These are phyloP conservation scores for Sula dactylatra DNA, from an alignment of 2,113 vertebrate species.

Conservation along the genomic window DNA sequence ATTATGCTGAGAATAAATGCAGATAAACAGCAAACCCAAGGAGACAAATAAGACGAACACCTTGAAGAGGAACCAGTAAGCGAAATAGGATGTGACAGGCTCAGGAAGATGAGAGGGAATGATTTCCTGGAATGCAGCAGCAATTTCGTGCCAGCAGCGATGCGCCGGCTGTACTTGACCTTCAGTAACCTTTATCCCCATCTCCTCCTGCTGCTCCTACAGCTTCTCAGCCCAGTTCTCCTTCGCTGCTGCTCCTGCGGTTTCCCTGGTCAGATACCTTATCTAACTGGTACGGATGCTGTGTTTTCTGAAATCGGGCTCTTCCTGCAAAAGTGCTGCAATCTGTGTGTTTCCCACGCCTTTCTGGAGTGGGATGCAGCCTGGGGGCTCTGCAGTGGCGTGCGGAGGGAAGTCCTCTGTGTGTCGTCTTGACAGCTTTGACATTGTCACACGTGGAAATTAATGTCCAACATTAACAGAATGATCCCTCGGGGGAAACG, in stretches of 20 bases:
- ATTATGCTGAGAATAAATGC: slow-evolving; percentile 63
- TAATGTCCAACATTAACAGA: not conserved
- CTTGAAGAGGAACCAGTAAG: slow-evolving; percentile 55
- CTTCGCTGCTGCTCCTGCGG: not conserved
- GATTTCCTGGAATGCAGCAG: slow-evolving; percentile 64
- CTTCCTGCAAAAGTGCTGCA: not conserved
- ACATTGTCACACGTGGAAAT: not conserved
- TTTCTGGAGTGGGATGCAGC: not conserved
- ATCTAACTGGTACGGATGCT: not conserved
- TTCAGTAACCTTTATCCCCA: slow-evolving; percentile 47
- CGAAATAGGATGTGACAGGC: slow-evolving; percentile 60
- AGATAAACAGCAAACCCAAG: slow-evolving; percentile 65
- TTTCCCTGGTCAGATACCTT: not conserved
- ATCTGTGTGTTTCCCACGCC: not conserved
- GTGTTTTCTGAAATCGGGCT: not conserved
- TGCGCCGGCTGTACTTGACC: slow-evolving; percentile 49
- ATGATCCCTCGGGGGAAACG: not conserved
- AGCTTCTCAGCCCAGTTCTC: slow-evolving; percentile 4
- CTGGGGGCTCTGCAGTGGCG: fast-evolving
- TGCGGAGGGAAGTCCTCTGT: not conserved
- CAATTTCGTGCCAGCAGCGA: slow-evolving; percentile 56
- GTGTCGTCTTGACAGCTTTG: not conserved
- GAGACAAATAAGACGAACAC: slow-evolving; percentile 54
- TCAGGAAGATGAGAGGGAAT: slow-evolving; percentile 56
- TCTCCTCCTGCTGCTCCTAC: slow-evolving; percentile 26